Evolutionary conservation across 2,797 vertebrate genomes (phyloP).

Genomic region (Naso thynnoides): DNA sequence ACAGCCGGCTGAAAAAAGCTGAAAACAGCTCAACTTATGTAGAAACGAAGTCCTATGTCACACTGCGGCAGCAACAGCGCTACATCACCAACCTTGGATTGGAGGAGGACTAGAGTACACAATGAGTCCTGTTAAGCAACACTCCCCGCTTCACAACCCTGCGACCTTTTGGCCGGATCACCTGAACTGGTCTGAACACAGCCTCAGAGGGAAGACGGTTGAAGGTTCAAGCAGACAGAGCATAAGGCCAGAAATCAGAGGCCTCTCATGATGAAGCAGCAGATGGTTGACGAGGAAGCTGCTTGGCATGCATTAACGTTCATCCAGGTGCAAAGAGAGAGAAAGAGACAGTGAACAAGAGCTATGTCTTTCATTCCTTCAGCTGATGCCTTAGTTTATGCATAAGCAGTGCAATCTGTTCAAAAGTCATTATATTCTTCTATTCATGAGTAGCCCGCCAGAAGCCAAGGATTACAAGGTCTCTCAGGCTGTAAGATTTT

Average conservation of each 20-base stretch:
- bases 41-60: no score
- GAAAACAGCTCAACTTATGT: no score
- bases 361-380: conserved; percentile 32
- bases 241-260: conserved; percentile 38
- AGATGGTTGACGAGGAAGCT: conserved; percentile 61
- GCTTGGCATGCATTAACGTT: conserved; percentile 70
- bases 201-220: conserved; percentile 19
- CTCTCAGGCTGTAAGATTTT: conserved; percentile 30
- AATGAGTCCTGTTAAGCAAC: no score
- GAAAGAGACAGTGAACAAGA: conserved; percentile 27
- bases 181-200: no score
- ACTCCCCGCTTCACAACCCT: no score
- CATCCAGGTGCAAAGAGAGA: conserved; percentile 47
- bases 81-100: no score
- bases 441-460: conserved; percentile 71
- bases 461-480: conserved; percentile 41
- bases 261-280: conserved; percentile 45
- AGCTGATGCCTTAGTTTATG: conserved; percentile 43
- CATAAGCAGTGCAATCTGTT: conserved; percentile 56
- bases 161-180: no score
- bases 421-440: conserved; percentile 71
- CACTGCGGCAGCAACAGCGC: no score
- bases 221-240: conserved; percentile 28
- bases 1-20: no score
- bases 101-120: no score